Base-by-base conservation (phyloP, 2,113 vertebrate species). In the Lipotes vexillifer region DNA sequence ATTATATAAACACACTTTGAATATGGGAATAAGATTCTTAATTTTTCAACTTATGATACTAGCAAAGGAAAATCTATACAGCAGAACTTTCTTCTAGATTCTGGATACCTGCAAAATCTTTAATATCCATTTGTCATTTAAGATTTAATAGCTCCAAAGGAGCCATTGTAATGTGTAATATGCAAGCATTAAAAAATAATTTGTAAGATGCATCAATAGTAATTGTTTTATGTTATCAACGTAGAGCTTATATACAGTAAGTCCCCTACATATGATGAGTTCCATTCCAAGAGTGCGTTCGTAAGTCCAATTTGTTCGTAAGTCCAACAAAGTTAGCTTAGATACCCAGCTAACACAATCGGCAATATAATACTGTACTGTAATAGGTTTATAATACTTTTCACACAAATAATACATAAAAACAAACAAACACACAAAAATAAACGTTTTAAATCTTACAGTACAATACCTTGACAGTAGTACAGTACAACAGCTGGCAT, bases 71-170 rank as follows among this genome's bases (percentile, higher is more conserved):
- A 84, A 75, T 82, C 68, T 96, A 31, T 21, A 7, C 1, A 33
- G 5, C 14, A 15, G 75, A 38, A 66, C 15, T 69, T 80, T 93
- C n/a, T 92, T 96, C 18, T 84, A 88, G 65, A 88, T 81, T 44
- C 20, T 33, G 23, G 49, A 75, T 81, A 74, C n/a, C 77, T 74
- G 81, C 5, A 96, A 80, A 85, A 65, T 80, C 49, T 5, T 90
- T 94, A 81, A 49, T 49, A 96, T n/a, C 31, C 75, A 41, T 63
- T 96, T 88, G 41, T 71, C 78, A 81, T n/a, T 65, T 72, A 96
- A 83, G 59, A 77, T 59, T 92, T 82, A 95, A 94, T 84, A 21
- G n/a, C n/a, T 92, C 80, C 46, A 90, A 71, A 93, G 61, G 46
- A 80, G 25, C 33, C 82, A 69, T n/a, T 83, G 18, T 57, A 44